Evolutionary conservation across 2,888 invertebrate genomes (phyloP).

Genomic region (Cepaea hortensis): DNA sequence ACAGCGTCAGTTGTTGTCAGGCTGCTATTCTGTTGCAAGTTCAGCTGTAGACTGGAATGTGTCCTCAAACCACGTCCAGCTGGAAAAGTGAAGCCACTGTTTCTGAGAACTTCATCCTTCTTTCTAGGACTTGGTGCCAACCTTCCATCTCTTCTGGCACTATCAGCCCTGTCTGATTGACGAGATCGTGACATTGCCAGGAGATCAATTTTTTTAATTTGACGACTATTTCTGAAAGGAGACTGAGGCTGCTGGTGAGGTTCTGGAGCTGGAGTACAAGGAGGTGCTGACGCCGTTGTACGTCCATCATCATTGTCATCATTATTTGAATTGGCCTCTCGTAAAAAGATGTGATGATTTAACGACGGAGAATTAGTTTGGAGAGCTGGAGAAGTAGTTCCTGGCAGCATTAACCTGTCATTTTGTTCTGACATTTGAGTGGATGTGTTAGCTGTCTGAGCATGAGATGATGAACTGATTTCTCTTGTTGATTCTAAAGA

Average conservation of each 20-base stretch:
- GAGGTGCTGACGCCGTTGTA: constrained; percentile 52
- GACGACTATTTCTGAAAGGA: constrained; percentile 43
- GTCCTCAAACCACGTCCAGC: constrained; percentile 19
- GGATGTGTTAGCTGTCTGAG: constrained; percentile 9
- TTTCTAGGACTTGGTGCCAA: constrained; percentile 48
- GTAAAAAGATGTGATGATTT: background rate
- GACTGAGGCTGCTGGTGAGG: constrained; percentile 41
- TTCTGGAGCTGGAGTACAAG: constrained; percentile 52
- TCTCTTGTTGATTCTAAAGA: constrained; percentile 18
- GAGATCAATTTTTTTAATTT: constrained; percentile 45
- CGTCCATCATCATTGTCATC: constrained; percentile 47
- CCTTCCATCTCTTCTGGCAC: constrained; percentile 45
- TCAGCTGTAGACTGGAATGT: constrained; percentile 29
- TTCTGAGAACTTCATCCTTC: constrained; percentile 46
- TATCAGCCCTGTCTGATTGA: constrained; percentile 49
- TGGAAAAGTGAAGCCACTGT: constrained; percentile 44
- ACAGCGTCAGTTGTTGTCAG: background rate
- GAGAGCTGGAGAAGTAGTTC: background rate
- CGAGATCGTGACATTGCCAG: constrained; percentile 49
- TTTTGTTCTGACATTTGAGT: constrained; percentile 24
- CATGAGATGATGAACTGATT: constrained; percentile 24
- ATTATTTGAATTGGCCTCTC: background rate
- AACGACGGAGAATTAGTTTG: constrained; percentile 10
- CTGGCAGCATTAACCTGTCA: constrained; percentile 29
- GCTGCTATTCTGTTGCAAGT: constrained; percentile 25